Base-by-base conservation (phyloP, 2,113 vertebrate species). In the Madoqua kirkii region DNA sequence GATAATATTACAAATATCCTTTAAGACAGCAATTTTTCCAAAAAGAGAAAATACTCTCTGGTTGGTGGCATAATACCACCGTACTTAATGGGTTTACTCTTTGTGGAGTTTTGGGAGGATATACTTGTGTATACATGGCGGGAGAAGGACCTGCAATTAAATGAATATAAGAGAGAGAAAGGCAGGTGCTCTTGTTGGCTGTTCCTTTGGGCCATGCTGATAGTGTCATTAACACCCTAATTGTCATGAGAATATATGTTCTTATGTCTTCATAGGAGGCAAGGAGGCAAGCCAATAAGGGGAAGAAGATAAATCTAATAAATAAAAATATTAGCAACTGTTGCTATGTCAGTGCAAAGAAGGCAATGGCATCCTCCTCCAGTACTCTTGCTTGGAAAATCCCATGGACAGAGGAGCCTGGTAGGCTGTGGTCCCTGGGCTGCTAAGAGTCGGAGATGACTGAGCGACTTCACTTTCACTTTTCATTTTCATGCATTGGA, bases 241-340 rank as follows among this genome's bases (percentile, higher is more conserved):
- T n/a, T 7, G 21, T 57, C n/a, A 59, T 33, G 27, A 60, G 31
- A 29, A 48, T 59, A 74, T 31, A 91, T 54, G 60, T 36, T 93
- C 36, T 96, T 86, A 19, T 14, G 17, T 78, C 15, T 76, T 91
- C 15, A 31, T 11, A 76, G 62, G 45, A 90, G 62, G 50, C 21
- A 91, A 40, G 43, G 21, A 94, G 78, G 16, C 12, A 87, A 74
- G 31, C 15, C 78, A 33, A 64, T 19, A 74, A 92, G 25, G 43
- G n/a, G 45, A 91, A 71, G 55, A 54, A 21, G 17, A 67, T 88
- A 76, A 92, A 95, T 85, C 4, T 92, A 74, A 71, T 27, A 33
- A 89, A 92, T 93, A 89, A 86, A 88, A 94, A 29, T 83, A 67
- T 89, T 90, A 87, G 71, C 87, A 91, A 33, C 45, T 27, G 54